phyloP scores from a whole-genome alignment of 2,113 vertebrate species.

The Jaculus jaculus region DNA sequence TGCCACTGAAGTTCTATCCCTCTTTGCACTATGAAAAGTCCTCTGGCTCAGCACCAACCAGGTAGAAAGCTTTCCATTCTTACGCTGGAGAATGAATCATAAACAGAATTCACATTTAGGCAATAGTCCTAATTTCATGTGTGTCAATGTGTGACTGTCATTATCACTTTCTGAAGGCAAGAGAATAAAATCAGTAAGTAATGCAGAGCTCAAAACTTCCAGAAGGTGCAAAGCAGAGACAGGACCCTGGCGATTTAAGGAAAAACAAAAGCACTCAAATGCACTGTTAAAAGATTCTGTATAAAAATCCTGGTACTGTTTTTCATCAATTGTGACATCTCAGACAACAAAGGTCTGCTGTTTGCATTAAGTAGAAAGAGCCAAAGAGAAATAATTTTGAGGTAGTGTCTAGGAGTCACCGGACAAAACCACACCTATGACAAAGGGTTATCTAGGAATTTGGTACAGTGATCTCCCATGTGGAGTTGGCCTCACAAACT shows the following conservation, averaged over 20 bases:
- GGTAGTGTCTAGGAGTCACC: neutral
- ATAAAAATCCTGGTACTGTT: conserved; percentile 19
- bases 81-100: conserved; percentile 22
- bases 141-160: neutral
- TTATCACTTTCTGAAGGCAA: conserved; percentile 41
- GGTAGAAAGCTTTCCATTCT: conserved; percentile 11
- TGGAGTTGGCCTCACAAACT: neutral
- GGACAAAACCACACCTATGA: neutral
- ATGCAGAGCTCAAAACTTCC: conserved; percentile 26
- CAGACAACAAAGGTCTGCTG: conserved; percentile 1
- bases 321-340: conserved; percentile 28
- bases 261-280: conserved; percentile 33
- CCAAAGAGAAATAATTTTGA: conserved; percentile 51
- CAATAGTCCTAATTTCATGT: conserved; percentile 18
- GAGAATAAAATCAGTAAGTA: conserved; percentile 22
- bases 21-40: conserved; percentile 50
- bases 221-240: conserved; percentile 61
- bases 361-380: conserved; percentile 16
- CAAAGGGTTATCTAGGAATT: neutral
- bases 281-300: conserved; percentile 33
- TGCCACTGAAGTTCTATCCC: neutral
- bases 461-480: conserved; percentile 17
- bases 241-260: neutral
- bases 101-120: conserved; percentile 9
- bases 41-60: conserved; percentile 52